Evolutionary conservation across 2,113 vertebrate genomes (phyloP).

Genomic region (Psophia crepitans): DNA sequence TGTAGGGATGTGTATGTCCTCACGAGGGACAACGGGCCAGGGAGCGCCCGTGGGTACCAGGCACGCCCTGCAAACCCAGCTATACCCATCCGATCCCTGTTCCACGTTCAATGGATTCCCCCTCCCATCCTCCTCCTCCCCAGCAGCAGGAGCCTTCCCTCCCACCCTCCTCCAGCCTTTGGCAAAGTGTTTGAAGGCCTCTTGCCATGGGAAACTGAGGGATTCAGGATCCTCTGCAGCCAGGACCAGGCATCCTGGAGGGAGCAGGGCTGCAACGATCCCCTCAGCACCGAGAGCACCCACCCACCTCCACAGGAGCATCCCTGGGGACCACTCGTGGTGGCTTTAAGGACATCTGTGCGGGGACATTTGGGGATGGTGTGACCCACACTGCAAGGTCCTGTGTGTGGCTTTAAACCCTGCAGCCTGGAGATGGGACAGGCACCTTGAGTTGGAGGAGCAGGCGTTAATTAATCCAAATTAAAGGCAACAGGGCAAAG

Average conservation of each 20-base stretch:
- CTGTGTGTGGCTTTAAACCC: background rate
- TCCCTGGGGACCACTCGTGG: rapidly evolving
- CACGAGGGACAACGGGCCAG: rapidly evolving
- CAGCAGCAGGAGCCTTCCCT: background rate
- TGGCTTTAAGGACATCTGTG: background rate
- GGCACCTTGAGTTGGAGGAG: rapidly evolving
- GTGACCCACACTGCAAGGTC: background rate
- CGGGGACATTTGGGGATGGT: background rate
- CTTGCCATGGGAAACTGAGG: background rate
- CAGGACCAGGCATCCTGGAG: background rate
- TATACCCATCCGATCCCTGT: rapidly evolving
- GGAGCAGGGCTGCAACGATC: background rate
- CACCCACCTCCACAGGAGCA: rapidly evolving
- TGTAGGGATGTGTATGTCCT: rapidly evolving
- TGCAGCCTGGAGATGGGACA: background rate
- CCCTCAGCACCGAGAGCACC: rapidly evolving
- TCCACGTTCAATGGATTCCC: rapidly evolving
- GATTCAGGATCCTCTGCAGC: background rate
- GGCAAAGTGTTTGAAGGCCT: background rate
- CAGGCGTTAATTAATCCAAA: background rate
- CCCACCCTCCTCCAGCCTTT: background rate
- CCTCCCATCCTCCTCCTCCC: background rate
- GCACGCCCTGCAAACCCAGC: background rate
- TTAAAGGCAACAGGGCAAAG: background rate
- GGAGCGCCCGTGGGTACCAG: background rate